Evolutionary conservation across 1,140 invertebrate species (phyloP).

Genomic region (Euglossa dilemma): DNA sequence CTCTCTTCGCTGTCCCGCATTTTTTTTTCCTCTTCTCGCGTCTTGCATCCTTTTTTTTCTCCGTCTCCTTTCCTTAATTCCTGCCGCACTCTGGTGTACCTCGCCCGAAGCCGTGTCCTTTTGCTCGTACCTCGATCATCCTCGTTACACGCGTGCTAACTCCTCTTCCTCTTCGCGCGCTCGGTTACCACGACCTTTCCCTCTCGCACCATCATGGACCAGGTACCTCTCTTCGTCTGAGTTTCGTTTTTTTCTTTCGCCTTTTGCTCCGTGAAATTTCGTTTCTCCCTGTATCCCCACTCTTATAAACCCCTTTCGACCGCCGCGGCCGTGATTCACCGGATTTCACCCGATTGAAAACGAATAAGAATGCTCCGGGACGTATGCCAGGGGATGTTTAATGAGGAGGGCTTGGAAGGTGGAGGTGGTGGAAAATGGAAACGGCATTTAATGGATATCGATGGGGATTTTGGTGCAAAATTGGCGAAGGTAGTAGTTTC

Average conservation of each 20-base stretch:
- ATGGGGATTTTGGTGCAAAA: not conserved
- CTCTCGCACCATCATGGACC: not conserved
- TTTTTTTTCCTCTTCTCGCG: no score
- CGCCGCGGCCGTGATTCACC: not conserved
- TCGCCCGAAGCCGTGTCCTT: not conserved
- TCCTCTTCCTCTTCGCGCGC: not conserved
- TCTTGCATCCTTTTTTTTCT: no score
- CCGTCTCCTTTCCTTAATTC: not conserved
- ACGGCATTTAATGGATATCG: not conserved
- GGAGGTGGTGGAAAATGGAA: not conserved
- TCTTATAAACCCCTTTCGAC: not conserved
- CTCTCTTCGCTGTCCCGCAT: not conserved
- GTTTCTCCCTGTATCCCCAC: not conserved
- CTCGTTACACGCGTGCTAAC: constrained; percentile 19
- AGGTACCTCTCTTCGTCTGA: not conserved
- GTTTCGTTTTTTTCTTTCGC: constrained; percentile 30
- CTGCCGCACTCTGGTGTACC: not conserved
- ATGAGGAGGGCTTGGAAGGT: no score
- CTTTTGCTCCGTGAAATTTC: constrained; percentile 47
- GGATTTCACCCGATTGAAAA: not conserved
- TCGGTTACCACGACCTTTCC: not conserved
- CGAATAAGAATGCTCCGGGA: not conserved
- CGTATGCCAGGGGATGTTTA: not conserved
- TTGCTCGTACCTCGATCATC: constrained; percentile 30
- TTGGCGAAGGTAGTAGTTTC: not conserved